These are phyloP conservation scores for Amia ocellicauda DNA, from an alignment of 2,113 vertebrate genomes.

Conservation along the genomic window DNA sequence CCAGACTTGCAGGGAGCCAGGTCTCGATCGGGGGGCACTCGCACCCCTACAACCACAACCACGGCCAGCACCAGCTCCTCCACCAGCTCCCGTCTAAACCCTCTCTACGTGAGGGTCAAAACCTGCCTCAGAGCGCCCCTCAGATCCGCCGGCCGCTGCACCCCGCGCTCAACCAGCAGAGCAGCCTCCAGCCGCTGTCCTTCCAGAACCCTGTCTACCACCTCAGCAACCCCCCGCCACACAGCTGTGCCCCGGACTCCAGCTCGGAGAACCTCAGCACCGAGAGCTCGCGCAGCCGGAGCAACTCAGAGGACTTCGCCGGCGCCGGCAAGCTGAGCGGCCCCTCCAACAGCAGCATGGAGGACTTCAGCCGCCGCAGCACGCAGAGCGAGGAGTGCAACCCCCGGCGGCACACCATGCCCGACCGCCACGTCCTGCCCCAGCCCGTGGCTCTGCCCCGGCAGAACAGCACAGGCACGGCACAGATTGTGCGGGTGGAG, in stretches of 20 bases:
- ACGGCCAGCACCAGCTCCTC: slow-evolving; percentile 13
- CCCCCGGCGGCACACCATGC: slow-evolving; percentile 46
- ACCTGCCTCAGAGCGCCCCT: slow-evolving; percentile 83
- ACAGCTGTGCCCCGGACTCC: slow-evolving; percentile 64
- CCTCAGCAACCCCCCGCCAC: slow-evolving; percentile 70
- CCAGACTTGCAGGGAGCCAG: slow-evolving; percentile 78
- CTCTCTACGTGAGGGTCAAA: slow-evolving; percentile 67
- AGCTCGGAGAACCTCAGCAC: slow-evolving; percentile 92
- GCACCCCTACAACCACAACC: slow-evolving; percentile 23
- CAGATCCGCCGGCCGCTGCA: slow-evolving; percentile 83
- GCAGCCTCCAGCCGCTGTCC: slow-evolving; percentile 82
- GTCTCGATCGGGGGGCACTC: slow-evolving; percentile 62
- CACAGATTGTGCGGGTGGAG: slow-evolving; percentile 80
- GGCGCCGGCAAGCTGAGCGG: slow-evolving; percentile 60
- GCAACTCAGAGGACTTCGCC: slow-evolving; percentile 76
- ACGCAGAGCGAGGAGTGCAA: slow-evolving; percentile 73
- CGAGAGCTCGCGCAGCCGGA: slow-evolving; percentile 82
- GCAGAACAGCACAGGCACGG: slow-evolving; percentile 80
- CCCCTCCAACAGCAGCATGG: slow-evolving; percentile 82
- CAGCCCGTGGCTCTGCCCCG: slow-evolving; percentile 73
- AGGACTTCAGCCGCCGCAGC: slow-evolving; percentile 74
- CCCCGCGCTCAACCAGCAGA: slow-evolving; percentile 77
- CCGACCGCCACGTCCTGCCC: slow-evolving; percentile 50
- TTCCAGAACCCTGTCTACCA: slow-evolving; percentile 97
- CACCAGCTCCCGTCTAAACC: slow-evolving; percentile 62